Conservation (phyloP, 2,113 vertebrate species). For the Trematocara nigrifrons region DNA sequence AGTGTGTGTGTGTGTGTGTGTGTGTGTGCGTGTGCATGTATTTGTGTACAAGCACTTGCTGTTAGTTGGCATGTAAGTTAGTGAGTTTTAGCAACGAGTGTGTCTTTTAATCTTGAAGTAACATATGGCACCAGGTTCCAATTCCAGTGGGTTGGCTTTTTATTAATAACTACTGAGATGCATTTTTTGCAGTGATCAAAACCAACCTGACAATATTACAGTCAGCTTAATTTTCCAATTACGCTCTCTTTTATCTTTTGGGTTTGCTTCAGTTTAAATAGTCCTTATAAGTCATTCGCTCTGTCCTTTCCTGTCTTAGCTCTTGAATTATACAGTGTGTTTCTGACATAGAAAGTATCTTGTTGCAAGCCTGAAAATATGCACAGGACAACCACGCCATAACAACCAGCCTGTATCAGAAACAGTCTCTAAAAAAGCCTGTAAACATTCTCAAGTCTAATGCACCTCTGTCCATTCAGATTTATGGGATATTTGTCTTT, state of each 20-base stretch:
- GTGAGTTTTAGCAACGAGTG: background rate
- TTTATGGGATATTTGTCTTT: background rate
- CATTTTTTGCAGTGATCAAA: background rate
- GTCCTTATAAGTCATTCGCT: background rate
- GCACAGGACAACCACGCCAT: background rate
- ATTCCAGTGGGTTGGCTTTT: background rate
- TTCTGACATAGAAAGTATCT: background rate
- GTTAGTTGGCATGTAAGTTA: background rate
- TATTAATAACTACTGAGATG: background rate
- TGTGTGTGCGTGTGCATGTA: background rate
- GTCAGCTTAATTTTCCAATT: background rate
- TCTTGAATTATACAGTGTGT: slow-evolving; percentile 15
- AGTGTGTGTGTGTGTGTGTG: background rate
- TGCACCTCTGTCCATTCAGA: slow-evolving; percentile 10
- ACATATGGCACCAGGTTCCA: background rate
- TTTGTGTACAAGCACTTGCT: background rate
- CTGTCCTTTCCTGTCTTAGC: background rate
- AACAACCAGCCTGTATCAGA: background rate
- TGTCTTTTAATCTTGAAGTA: background rate
- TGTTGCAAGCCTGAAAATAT: background rate
- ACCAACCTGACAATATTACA: background rate
- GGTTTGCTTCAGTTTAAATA: background rate
- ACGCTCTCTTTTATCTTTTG: background rate
- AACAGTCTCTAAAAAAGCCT: background rate
- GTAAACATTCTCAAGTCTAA: background rate